phyloP scores from a whole-genome alignment of 2,797 vertebrate species.

The Iguana delicatissima region DNA sequence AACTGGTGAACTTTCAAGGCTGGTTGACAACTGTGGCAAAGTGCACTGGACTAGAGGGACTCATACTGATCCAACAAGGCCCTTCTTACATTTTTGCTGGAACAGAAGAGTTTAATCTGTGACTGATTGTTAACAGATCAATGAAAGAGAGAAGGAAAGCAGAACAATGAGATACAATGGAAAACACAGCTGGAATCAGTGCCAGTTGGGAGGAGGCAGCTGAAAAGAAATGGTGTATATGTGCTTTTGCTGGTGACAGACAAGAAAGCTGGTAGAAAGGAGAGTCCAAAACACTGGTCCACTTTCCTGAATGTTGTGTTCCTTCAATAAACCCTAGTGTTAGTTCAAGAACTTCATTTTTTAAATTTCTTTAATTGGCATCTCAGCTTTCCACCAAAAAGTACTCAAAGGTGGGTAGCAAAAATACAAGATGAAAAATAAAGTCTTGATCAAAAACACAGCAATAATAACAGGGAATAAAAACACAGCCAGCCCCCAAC shows the following conservation, averaged over 20 bases:
- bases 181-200: too few relatives aligned
- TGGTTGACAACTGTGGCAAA: neutral
- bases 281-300: neutral
- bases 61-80: neutral
- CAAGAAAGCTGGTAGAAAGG: neutral
- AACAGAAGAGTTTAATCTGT: neutral
- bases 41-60: neutral
- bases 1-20: neutral
- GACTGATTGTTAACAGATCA: neutral
- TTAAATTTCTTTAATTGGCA: too few relatives aligned
- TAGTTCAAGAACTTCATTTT: neutral
- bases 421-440: too few relatives aligned
- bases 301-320: neutral
- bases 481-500: too few relatives aligned
- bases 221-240: neutral
- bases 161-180: neutral
- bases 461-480: too few relatives aligned
- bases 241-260: too few relatives aligned
- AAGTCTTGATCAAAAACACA: too few relatives aligned
- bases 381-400: too few relatives aligned
- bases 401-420: too few relatives aligned
- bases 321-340: neutral
- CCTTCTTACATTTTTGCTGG: neutral
- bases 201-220: neutral
- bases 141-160: neutral